These are phyloP conservation scores for Notothenia coriiceps DNA, from an alignment of 2,113 vertebrate species.

Conservation along the genomic window DNA sequence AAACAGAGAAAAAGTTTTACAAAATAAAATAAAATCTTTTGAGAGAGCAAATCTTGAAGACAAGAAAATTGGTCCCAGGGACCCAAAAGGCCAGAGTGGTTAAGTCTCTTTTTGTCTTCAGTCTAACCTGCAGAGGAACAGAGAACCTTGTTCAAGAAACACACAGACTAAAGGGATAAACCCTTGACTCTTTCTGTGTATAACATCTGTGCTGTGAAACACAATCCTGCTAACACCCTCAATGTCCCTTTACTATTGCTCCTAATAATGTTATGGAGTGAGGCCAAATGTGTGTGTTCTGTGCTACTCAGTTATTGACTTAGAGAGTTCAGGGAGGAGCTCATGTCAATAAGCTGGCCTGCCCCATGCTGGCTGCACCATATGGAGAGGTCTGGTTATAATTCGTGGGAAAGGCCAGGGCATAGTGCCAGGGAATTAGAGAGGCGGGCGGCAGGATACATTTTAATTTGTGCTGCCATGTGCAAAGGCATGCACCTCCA, in stretches of 20 bases:
- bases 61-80: constrained; percentile 12
- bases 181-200: constrained; percentile 16
- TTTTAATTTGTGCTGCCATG: constrained; percentile 87
- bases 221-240: constrained; percentile 6
- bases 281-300: constrained; percentile 58
- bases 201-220: not conserved
- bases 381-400: constrained; percentile 75
- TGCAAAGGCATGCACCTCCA: constrained; percentile 85
- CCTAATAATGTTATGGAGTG: constrained; percentile 44
- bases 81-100: not conserved
- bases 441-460: constrained; percentile 79
- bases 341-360: constrained; percentile 73
- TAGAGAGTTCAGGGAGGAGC: constrained; percentile 61
- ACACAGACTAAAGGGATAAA: constrained; percentile 2
- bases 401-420: constrained; percentile 77
- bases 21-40: not conserved
- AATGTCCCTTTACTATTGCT: constrained; percentile 27
- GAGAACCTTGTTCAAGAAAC: constrained; percentile 4
- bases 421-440: constrained; percentile 85
- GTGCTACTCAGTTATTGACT: constrained; percentile 68
- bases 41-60: not conserved
- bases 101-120: constrained; percentile 8
- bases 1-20: not conserved
- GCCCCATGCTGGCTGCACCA: constrained; percentile 77
- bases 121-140: constrained; percentile 24